Conservation (phyloP, 1,140 invertebrate genomes). For the Eueides isabella region DNA sequence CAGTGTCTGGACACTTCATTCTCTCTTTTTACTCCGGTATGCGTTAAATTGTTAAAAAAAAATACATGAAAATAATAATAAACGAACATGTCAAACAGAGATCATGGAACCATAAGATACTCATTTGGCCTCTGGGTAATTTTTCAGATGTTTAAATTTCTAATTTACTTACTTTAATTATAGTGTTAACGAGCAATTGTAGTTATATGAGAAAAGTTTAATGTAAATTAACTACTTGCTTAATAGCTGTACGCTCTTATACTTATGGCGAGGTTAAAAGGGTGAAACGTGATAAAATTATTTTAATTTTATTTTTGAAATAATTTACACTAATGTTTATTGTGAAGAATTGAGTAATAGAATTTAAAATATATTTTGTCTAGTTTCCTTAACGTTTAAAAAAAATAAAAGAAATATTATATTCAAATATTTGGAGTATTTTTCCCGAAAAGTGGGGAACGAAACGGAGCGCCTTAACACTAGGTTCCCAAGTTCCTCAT, state of each 20-base stretch:
- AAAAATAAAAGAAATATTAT: no score
- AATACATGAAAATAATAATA: no score
- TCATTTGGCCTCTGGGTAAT: constrained; percentile 6
- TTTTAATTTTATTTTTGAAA: background rate
- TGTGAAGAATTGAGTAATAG: background rate
- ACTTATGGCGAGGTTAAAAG: background rate
- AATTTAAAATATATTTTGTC: no score
- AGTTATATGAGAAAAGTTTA: constrained; percentile 24
- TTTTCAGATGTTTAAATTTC: constrained; percentile 19
- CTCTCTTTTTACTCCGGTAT: no score
- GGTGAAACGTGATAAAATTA: background rate
- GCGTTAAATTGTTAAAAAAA: no score
- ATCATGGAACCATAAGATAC: background rate
- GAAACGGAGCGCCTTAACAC: no score
- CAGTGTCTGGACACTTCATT: no score
- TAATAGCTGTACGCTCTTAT: background rate
- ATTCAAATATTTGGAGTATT: no score
- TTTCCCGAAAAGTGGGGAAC: no score
- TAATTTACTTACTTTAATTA: constrained; percentile 28
- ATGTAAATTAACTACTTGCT: background rate
- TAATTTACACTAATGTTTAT: background rate
- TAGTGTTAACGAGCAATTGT: constrained; percentile 27
- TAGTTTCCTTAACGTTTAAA: no score
- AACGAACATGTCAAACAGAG: background rate
- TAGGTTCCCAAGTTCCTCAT: no score